Conservation (phyloP, 2,797 vertebrate species). For the Urosaurus nigricauda region DNA sequence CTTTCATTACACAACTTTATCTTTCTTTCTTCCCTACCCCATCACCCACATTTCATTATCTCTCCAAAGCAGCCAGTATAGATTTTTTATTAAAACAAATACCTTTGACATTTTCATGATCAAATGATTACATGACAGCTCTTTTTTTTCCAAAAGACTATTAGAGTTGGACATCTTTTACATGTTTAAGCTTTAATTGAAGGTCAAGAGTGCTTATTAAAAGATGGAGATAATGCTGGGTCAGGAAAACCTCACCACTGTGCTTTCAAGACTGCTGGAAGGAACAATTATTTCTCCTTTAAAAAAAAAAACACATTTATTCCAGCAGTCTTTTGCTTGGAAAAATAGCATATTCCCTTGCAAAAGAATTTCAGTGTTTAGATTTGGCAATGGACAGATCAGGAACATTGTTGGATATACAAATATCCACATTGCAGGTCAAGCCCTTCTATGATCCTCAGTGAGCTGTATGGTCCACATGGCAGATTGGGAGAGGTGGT, state of each 20-base stretch:
- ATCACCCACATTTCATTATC: conserved; percentile 23
- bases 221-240: background rate
- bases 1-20: background rate
- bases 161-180: conserved; percentile 35
- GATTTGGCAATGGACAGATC: background rate
- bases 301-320: background rate
- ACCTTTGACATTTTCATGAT: conserved; percentile 44
- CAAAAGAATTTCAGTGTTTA: background rate
- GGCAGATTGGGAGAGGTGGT: background rate
- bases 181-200: conserved; percentile 31
- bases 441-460: background rate
- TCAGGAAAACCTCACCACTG: background rate
- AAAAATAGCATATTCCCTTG: background rate
- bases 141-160: background rate
- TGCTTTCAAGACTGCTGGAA: background rate
- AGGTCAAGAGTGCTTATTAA: conserved; percentile 37
- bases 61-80: conserved; percentile 25
- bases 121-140: conserved; percentile 32
- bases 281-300: background rate
- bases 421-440: background rate
- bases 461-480: background rate
- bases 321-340: background rate
- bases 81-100: conserved; percentile 42
- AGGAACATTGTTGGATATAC: background rate
- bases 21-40: background rate